phyloP scores from a whole-genome alignment of 2,888 invertebrate genomes.

The Thelaira solivaga region DNA sequence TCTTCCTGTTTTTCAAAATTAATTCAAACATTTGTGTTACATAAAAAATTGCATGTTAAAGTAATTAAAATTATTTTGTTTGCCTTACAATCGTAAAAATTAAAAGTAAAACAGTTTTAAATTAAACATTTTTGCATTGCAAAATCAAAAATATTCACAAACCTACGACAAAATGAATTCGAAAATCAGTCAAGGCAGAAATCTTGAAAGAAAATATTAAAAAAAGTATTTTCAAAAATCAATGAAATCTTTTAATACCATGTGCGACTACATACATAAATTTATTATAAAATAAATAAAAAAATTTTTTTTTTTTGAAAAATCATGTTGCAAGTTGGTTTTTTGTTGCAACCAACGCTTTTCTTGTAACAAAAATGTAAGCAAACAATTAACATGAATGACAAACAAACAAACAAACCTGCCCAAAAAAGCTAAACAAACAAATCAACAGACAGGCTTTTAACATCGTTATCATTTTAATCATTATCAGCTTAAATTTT shows the following conservation, averaged over 20 bases:
- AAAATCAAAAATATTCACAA: background rate
- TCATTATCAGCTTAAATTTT: constrained; percentile 1
- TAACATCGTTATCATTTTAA: constrained; percentile 4
- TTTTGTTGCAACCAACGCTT: constrained; percentile 27
- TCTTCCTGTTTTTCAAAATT: too few relatives aligned
- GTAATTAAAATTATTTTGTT: background rate
- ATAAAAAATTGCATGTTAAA: too few relatives aligned
- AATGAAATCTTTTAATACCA: background rate
- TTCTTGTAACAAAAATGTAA: constrained; percentile 1
- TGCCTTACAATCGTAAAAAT: constrained; percentile 2
- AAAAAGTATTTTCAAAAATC: background rate
- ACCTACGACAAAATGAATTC: background rate
- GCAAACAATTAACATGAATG: background rate
- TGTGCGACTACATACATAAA: too few relatives aligned
- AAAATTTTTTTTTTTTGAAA: too few relatives aligned
- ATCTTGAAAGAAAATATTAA: background rate
- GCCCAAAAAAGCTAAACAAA: too few relatives aligned
- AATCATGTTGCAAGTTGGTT: constrained; percentile 4
- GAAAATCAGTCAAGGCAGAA: constrained; percentile 9
- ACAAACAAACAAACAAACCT: background rate
- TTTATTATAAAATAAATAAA: too few relatives aligned
- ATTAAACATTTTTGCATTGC: background rate
- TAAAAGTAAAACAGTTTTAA: background rate
- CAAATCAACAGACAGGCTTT: background rate
- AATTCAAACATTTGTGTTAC: too few relatives aligned